Base-by-base conservation (phyloP, 1,140 invertebrate genomes). In the Diabrotica virgifera region DNA sequence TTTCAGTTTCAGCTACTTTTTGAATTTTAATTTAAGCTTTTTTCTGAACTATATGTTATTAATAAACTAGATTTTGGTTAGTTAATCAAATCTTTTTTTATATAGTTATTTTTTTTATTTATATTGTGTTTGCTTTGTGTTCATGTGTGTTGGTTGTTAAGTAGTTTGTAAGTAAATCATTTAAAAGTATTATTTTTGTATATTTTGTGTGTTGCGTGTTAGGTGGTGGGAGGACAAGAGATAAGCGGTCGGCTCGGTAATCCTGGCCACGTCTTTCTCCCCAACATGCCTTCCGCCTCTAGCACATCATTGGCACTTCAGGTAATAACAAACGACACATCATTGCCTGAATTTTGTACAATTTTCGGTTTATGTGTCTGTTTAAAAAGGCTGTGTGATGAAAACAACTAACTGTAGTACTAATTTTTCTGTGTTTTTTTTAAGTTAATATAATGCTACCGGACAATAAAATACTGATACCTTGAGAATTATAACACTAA, bases 241-340 rank as follows among this genome's bases (percentile, higher is more conserved):
- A 74, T 77, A 70, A 72, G 74, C 68, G 73, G 79, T 77, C 77
- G 78, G 75, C 79, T 75, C 77, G 80, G 73, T 69, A 73, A 76
- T 74, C 79, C 80, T 74, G 80, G 80, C 70, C 80, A 81, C 71
- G 80, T 83, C 75, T 79, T 84, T 77, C 78, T 83, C 74, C 82
- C 82, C 76, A 83, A 82, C 75, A 74, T 82, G 74, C 79, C 81
- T 72, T 76, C 82, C 75, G 65, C 70, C 65, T 68, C 76, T 70
- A 73, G 68, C 67, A 68, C 74, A 54, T 51, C 74, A 46, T 51
- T 74, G 62, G 68, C 72, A 63, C 68, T 75, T 67, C 76, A 77
- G 76, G 76, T 77, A 77, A 59, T 24, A 24, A 24, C 4, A 24
- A 24, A 24, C 24, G 24, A 24, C 24, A 24, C 24, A 24, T 2